These are phyloP conservation scores for Lasiommata megera DNA, from an alignment of 2,888 invertebrate genomes.

Conservation along the genomic window DNA sequence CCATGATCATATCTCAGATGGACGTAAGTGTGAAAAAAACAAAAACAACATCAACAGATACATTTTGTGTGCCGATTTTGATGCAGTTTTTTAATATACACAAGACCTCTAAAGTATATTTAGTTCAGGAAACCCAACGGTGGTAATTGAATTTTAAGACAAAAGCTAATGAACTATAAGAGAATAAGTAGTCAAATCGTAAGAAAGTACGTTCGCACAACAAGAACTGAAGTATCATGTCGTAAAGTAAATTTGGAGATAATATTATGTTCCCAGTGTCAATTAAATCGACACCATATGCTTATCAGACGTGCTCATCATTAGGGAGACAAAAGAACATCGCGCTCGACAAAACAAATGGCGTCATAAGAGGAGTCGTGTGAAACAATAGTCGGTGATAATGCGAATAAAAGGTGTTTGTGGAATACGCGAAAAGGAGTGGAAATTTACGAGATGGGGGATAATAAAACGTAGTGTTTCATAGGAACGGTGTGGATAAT, in stretches of 20 bases:
- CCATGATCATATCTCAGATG: too few species aligned
- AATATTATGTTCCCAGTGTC: slow-evolving; percentile 10
- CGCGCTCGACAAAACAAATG: slow-evolving; percentile 41
- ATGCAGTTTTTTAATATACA: too few species aligned
- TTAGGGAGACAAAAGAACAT: slow-evolving; percentile 44
- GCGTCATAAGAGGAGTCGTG: slow-evolving; percentile 47
- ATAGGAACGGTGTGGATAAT: background rate
- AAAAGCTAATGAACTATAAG: too few species aligned
- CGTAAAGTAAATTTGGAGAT: background rate
- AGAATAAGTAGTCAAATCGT: background rate
- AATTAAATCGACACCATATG: slow-evolving; percentile 22
- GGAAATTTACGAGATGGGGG: slow-evolving; percentile 14
- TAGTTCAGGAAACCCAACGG: too few species aligned
- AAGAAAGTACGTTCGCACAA: background rate
- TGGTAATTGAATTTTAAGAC: too few species aligned
- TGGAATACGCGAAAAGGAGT: slow-evolving; percentile 8
- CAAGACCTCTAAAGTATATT: too few species aligned
- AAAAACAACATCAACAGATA: too few species aligned
- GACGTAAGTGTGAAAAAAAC: too few species aligned
- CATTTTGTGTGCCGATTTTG: too few species aligned
- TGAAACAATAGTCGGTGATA: slow-evolving; percentile 56
- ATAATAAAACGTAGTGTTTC: slow-evolving; percentile 12
- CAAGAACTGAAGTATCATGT: background rate
- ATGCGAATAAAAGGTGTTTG: slow-evolving; percentile 42
- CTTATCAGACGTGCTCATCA: slow-evolving; percentile 29